Conservation (phyloP, 2,113 vertebrate species). For the Aix galericulata region DNA sequence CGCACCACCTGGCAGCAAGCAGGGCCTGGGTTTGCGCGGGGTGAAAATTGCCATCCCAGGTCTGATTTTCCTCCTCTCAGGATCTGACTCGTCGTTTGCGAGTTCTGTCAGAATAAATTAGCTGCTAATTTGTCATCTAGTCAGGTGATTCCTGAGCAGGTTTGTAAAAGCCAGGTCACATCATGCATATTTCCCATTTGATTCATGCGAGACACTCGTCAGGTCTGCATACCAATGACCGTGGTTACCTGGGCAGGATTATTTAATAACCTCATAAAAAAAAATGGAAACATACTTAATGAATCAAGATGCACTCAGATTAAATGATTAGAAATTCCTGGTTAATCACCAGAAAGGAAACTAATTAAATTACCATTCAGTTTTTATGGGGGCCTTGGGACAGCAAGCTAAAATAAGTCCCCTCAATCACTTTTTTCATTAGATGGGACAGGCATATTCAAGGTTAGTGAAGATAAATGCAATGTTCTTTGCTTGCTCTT, state of each 20-base stretch:
- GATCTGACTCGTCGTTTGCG: not conserved
- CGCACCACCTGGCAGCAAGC: accelerated
- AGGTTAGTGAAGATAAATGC: slow-evolving; percentile 59
- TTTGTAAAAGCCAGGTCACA: not conserved
- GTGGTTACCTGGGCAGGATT: not conserved
- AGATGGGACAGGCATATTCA: slow-evolving; percentile 39
- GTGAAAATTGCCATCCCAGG: accelerated
- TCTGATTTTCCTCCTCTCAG: accelerated
- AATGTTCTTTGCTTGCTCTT: slow-evolving; percentile 16
- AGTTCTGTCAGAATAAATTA: not conserved
- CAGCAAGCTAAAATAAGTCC: slow-evolving; percentile 9
- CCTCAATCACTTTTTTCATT: slow-evolving; percentile 67
- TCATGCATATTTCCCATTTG: not conserved
- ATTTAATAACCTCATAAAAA: slow-evolving; percentile 28
- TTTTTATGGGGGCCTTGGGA: slow-evolving; percentile 37
- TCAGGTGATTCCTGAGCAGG: not conserved
- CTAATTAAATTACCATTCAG: slow-evolving; percentile 70
- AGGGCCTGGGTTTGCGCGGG: accelerated
- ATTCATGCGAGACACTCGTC: accelerated
- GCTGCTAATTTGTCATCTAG: not conserved
- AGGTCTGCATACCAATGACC: not conserved
- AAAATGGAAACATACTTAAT: slow-evolving; percentile 60
- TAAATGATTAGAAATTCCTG: slow-evolving; percentile 64
- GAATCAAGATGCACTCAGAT: slow-evolving; percentile 63
- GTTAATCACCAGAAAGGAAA: slow-evolving; percentile 73